These are phyloP conservation scores for Gallinago nigripennis DNA, from an alignment of 2,797 vertebrate species.

Conservation along the genomic window DNA sequence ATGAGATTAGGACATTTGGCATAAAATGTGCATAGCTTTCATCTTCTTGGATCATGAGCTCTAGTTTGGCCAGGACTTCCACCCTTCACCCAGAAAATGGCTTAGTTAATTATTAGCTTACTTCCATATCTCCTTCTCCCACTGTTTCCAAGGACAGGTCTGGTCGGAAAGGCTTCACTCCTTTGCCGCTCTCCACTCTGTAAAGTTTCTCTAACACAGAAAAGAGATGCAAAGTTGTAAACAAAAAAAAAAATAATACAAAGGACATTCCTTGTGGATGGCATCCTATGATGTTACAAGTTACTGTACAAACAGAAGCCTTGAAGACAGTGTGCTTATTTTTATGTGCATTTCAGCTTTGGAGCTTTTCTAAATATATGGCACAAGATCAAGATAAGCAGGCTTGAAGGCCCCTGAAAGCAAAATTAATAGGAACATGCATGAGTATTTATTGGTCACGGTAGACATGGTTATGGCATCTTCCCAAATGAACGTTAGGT, in stretches of 20 bases:
- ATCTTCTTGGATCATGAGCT: neutral
- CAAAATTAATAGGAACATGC: neutral
- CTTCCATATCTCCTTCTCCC: conserved; percentile 86
- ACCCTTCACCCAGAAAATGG: neutral
- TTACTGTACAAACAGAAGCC: neutral
- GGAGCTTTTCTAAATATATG: conserved; percentile 7
- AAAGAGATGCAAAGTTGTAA: conserved; percentile 6
- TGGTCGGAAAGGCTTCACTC: conserved; percentile 83
- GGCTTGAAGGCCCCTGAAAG: neutral
- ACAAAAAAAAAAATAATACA: neutral
- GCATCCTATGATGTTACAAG: neutral
- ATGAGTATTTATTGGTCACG: neutral
- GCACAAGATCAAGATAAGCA: conserved; percentile 7
- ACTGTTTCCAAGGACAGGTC: conserved; percentile 85
- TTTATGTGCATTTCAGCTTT: conserved; percentile 8
- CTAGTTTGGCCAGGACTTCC: neutral
- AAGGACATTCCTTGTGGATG: neutral
- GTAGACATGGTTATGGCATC: neutral
- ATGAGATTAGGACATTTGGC: neutral
- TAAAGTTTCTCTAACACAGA: conserved; percentile 86
- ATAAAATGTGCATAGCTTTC: neutral
- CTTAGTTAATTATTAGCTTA: conserved; percentile 69
- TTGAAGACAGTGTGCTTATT: neutral
- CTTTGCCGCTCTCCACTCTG: conserved; percentile 81
- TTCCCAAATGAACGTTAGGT: neutral